Percentiles rank a stretch among this genome's conserved stretches.
phyloP scores from a whole-genome alignment of 1,140 invertebrate genomes.

The Drosophila sp. region DNA sequence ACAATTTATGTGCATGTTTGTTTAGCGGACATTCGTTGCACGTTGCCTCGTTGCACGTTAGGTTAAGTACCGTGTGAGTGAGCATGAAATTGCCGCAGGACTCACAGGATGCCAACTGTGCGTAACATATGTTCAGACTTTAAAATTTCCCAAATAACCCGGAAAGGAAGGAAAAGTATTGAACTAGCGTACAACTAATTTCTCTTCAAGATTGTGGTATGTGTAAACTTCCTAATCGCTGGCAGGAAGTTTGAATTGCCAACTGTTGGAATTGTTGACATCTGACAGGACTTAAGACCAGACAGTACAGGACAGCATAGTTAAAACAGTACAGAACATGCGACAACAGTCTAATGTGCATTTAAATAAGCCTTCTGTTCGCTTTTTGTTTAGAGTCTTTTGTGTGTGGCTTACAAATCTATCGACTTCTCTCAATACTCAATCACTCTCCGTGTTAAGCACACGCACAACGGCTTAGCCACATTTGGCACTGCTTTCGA shows the following conservation, averaged over 20 bases:
- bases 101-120: constrained; percentile 44
- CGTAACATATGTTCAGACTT: constrained; percentile 47
- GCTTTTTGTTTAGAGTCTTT: constrained; percentile 34
- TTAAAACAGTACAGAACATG: neutral
- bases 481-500: constrained; percentile 11
- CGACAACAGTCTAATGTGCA: constrained; percentile 30
- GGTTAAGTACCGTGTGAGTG: constrained; percentile 49
- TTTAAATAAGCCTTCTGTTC: constrained; percentile 60
- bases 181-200: constrained; percentile 32
- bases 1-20: constrained; percentile 47
- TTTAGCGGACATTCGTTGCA: constrained; percentile 27
- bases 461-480: constrained; percentile 43
- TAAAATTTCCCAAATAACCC: constrained; percentile 20
- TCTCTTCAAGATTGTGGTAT: constrained; percentile 13
- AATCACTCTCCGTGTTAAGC: constrained; percentile 21
- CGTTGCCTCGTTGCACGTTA: constrained; percentile 11
- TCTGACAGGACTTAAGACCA: constrained; percentile 51
- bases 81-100: constrained; percentile 50
- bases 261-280: constrained; percentile 46
- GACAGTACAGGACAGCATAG: neutral
- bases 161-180: constrained; percentile 22
- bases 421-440: constrained; percentile 38
- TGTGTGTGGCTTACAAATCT: constrained; percentile 33
- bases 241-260: constrained; percentile 43
- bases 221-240: constrained; percentile 32